Evolutionary conservation across 2,113 vertebrate species (phyloP).

Genomic region (Edolisoma coerulescens): DNA sequence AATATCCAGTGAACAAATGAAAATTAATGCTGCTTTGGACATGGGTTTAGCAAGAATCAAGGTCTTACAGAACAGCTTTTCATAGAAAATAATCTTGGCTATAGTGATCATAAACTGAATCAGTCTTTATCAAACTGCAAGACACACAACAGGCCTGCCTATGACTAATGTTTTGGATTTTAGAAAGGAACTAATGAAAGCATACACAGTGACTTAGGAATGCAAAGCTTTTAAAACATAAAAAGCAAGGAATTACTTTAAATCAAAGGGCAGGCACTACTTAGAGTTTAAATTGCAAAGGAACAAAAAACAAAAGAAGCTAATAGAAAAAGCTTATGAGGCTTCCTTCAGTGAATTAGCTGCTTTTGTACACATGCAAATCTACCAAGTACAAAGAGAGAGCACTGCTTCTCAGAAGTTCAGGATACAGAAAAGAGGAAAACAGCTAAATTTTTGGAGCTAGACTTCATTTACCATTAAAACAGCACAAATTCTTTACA

Average conservation of each 20-base stretch:
- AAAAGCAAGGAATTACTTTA: background rate
- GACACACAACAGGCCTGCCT: background rate
- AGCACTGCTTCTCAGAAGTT: background rate
- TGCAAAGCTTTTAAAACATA: background rate
- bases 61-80: background rate
- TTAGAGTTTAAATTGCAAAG: background rate
- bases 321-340: background rate
- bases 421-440: background rate
- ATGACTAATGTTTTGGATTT: background rate
- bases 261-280: background rate
- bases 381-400: background rate
- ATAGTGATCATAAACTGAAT: background rate
- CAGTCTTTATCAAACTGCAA: background rate
- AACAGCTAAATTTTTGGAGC: background rate
- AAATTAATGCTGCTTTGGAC: background rate
- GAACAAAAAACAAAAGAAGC: background rate
- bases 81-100: background rate
- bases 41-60: background rate
- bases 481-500: background rate
- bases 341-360: background rate
- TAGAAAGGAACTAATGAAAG: background rate
- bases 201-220: background rate
- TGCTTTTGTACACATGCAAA: background rate
- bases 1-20: background rate
- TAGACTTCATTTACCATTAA: background rate